Percentiles rank a stretch among this genome's conserved stretches.
Evolutionary conservation across 2,888 invertebrate species (phyloP).

Genomic region (Allygus modestus): DNA sequence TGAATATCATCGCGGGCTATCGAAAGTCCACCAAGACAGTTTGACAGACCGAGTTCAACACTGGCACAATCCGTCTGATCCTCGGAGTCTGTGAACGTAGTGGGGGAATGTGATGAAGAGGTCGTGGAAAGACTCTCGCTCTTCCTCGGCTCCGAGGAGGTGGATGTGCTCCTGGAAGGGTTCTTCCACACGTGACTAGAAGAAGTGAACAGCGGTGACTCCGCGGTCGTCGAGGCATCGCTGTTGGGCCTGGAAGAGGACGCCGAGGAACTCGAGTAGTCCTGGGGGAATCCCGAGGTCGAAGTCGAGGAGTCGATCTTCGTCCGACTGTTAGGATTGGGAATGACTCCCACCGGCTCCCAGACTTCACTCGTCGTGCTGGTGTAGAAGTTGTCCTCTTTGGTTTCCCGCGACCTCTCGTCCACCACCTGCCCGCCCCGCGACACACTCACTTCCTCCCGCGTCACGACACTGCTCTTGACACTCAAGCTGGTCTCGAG

Average conservation of each 20-base stretch:
- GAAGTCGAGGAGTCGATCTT: constrained; percentile 52
- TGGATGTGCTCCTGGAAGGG: constrained; percentile 43
- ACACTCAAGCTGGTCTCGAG: constrained; percentile 85
- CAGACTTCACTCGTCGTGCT: constrained; percentile 83
- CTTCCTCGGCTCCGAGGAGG: constrained; percentile 49
- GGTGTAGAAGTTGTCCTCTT: constrained; percentile 84
- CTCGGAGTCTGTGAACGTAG: constrained; percentile 51
- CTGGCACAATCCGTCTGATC: constrained; percentile 54
- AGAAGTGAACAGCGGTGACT: constrained; percentile 59
- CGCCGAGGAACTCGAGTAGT: constrained; percentile 60
- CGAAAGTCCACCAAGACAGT: constrained; percentile 36
- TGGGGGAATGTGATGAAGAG: constrained; percentile 58
- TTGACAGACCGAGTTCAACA: constrained; percentile 22
- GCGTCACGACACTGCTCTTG: constrained; percentile 83
- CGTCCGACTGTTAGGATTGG: constrained; percentile 45
- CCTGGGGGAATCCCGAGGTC: constrained; percentile 59
- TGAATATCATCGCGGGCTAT: constrained; percentile 30
- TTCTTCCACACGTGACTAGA: constrained; percentile 58
- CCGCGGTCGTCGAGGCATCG: constrained; percentile 59
- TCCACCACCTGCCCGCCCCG: constrained; percentile 83
- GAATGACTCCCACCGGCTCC: constrained; percentile 76
- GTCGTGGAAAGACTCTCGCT: constrained; percentile 50
- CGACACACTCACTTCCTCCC: constrained; percentile 84
- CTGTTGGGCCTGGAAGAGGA: constrained; percentile 60
- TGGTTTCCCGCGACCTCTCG: constrained; percentile 83